A percentile compares a stretch with the other conserved stretches of the same genome.
Conservation (phyloP, 2,113 vertebrate species). For the Mirza zaza region DNA sequence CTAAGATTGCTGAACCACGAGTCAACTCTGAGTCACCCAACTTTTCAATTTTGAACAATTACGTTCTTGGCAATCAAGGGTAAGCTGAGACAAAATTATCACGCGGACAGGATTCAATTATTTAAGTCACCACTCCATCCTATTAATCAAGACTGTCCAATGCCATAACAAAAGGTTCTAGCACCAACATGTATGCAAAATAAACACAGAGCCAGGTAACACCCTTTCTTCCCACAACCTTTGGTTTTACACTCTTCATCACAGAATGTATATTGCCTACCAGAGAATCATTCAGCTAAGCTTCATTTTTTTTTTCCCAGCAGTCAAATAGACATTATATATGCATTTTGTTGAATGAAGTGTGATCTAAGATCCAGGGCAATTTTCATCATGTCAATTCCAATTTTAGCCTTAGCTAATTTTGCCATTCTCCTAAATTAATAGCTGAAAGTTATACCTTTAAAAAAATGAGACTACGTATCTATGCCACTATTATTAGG, state of each 20-base stretch:
- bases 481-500: background rate
- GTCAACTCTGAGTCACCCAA: background rate
- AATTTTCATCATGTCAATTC: background rate
- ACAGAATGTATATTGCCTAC: accelerated
- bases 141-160: background rate
- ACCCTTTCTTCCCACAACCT: background rate
- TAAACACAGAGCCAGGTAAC: background rate
- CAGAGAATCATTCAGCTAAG: background rate
- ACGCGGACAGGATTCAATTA: slow-evolving; percentile 21
- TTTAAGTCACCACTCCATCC: background rate
- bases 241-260: background rate
- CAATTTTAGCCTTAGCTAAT: background rate
- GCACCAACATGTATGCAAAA: background rate
- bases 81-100: slow-evolving; percentile 29
- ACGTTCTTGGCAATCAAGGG: slow-evolving; percentile 42
- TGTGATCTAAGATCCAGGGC: background rate
- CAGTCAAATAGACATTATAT: background rate
- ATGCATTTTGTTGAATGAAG: background rate
- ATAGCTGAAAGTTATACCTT: slow-evolving; percentile 3
- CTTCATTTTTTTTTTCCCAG: background rate
- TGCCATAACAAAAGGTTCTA: background rate
- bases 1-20: slow-evolving; percentile 20
- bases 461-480: background rate
- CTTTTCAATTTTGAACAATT: slow-evolving; percentile 60
- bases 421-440: slow-evolving; percentile 22